phyloP scores from a whole-genome alignment of 2,113 vertebrate genomes.

The Gila orcuttii region DNA sequence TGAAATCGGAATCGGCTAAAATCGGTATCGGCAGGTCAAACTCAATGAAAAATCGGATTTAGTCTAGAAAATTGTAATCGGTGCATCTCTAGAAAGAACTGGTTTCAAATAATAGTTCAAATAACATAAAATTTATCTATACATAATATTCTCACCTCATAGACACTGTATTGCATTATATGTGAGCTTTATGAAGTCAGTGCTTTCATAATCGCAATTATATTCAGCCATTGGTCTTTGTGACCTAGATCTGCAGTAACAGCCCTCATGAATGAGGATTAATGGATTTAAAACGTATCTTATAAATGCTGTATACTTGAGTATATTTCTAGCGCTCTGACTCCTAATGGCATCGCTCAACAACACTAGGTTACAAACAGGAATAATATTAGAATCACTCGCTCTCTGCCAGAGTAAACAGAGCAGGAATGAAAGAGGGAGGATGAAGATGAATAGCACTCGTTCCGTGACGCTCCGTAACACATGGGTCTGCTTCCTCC shows the following conservation, averaged over 20 bases:
- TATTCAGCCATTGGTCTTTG: conserved; percentile 8
- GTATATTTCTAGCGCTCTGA: background rate
- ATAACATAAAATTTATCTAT: background rate
- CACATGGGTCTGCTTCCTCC: conserved; percentile 14
- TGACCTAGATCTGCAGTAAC: conserved; percentile 28
- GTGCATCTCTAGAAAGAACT: background rate
- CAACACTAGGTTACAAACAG: conserved; percentile 8
- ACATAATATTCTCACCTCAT: background rate
- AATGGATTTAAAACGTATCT: conserved; percentile 30
- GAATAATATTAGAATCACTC: background rate
- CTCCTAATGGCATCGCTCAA: background rate
- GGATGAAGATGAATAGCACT: conserved; percentile 30
- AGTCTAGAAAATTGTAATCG: no score
- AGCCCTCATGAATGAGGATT: conserved; percentile 25
- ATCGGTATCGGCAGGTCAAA: no score
- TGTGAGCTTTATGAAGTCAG: background rate
- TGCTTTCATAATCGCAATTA: background rate
- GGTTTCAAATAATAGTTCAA: background rate
- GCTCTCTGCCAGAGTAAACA: conserved; percentile 19
- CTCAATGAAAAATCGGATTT: no score
- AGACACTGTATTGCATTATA: background rate
- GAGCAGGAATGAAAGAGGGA: background rate
- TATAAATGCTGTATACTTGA: background rate
- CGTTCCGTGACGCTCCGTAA: background rate
- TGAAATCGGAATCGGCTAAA: no score